These are phyloP conservation scores for Chymomyza fuscimana DNA, from an alignment of 2,888 invertebrate genomes.

Conservation along the genomic window DNA sequence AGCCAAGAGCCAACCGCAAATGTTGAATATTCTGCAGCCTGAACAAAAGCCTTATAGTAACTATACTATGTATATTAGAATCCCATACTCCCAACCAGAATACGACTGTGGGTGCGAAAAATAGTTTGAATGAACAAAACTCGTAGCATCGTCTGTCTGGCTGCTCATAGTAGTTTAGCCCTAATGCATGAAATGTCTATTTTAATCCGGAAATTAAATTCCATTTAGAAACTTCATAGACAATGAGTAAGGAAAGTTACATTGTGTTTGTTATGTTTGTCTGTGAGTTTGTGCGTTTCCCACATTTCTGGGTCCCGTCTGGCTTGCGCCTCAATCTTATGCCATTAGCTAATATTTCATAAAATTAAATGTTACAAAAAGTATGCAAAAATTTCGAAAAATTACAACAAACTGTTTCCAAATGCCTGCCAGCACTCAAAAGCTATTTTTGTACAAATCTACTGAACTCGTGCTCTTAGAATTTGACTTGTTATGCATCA, in stretches of 20 bases:
- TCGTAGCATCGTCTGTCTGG: conserved; percentile 1
- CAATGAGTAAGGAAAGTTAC: conserved; percentile 36
- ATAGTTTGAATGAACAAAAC: neutral
- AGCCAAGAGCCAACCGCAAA: conserved; percentile 39
- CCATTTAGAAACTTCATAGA: conserved; percentile 71
- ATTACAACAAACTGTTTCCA: conserved; percentile 11
- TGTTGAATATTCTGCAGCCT: conserved; percentile 41
- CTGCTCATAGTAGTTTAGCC: conserved; percentile 46
- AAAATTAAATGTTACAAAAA: conserved; percentile 26
- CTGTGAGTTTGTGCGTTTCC: neutral
- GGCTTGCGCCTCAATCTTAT: neutral
- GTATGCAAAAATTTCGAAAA: neutral
- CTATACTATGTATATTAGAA: neutral
- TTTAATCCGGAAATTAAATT: conserved; percentile 75
- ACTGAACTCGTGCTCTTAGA: neutral
- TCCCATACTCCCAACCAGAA: neutral
- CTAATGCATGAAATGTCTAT: conserved; percentile 72
- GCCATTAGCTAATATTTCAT: conserved; percentile 15
- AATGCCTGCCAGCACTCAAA: conserved; percentile 28
- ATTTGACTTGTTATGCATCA: neutral
- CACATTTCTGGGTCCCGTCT: neutral
- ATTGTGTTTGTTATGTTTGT: neutral
- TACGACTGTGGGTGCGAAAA: neutral
- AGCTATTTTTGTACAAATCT: conserved; percentile 3
- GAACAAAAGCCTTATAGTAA: neutral